phyloP scores from a whole-genome alignment of 1,140 invertebrate species.

The Akabosia matsudoensis region DNA sequence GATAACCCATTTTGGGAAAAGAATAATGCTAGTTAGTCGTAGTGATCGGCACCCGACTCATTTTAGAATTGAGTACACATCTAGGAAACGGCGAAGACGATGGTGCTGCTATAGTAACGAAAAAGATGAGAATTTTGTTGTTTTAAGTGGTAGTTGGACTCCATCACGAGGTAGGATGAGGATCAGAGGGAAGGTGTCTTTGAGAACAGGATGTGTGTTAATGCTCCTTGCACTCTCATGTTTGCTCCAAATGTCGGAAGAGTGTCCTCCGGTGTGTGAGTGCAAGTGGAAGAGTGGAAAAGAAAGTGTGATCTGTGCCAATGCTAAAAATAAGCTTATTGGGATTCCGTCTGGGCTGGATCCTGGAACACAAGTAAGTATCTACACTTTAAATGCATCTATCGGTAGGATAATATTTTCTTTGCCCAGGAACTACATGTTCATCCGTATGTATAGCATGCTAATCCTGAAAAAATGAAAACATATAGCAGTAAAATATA shows the following conservation, averaged over 20 bases:
- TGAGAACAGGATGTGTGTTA: neutral
- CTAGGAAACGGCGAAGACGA: neutral
- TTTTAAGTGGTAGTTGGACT: no score
- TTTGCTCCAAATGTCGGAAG: conserved; percentile 30
- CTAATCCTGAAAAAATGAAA: no score
- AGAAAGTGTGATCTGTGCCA: conserved; percentile 71
- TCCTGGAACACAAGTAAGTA: conserved; percentile 65
- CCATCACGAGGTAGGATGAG: neutral
- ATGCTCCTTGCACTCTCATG: neutral
- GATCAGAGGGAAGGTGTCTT: no score
- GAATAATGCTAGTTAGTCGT: no score
- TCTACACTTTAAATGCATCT: no score
- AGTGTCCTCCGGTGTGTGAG: conserved; percentile 68
- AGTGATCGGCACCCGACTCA: neutral
- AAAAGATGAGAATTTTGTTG: neutral
- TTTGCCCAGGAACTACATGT: no score
- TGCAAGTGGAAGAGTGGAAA: conserved; percentile 83
- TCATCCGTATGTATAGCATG: no score
- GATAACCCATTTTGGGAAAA: neutral
- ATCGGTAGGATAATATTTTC: no score
- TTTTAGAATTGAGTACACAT: neutral
- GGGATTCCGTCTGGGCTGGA: conserved; percentile 66
- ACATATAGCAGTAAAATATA: no score
- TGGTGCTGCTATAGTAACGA: neutral
- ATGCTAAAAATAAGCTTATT: conserved; percentile 61